phyloP scores from a whole-genome alignment of 2,888 invertebrate species.

The Alviniconcha strummeri region DNA sequence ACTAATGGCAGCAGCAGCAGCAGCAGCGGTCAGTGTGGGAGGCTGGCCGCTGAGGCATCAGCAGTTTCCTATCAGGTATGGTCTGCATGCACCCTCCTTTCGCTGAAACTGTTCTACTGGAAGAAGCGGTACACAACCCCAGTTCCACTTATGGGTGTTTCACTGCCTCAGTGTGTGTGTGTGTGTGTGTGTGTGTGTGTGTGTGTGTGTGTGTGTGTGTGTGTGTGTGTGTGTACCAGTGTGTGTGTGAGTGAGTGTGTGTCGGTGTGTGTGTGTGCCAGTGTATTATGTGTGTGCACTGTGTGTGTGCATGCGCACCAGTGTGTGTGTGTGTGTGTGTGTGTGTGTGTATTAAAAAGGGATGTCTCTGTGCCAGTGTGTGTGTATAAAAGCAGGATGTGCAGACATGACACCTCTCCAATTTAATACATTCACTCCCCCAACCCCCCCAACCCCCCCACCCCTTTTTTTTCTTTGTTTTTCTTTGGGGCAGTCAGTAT shows the following conservation, averaged over 20 bases:
- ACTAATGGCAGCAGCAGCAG: neutral
- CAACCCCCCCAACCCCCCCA: neutral
- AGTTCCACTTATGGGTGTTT: neutral
- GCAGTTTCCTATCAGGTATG: conserved; percentile 8
- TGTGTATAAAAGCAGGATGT: neutral
- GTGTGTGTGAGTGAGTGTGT: neutral
- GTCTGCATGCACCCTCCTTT: neutral
- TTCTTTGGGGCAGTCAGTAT: neutral
- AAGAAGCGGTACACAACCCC: neutral
- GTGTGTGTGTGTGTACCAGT: neutral
- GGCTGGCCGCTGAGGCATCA: neutral
- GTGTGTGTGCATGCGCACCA: neutral
- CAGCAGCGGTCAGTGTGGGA: neutral
- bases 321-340: conserved; percentile 1
- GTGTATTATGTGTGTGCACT: conserved; percentile 2
- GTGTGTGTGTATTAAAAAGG: neutral
- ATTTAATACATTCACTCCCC: neutral
- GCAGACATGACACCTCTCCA: neutral
- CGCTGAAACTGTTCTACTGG: neutral
- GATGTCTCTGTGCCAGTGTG: neutral
- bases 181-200: neutral
- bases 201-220: neutral
- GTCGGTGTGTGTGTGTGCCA: neutral
- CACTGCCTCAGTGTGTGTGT: neutral
- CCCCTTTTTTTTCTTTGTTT: neutral